Percentiles rank a stretch among this genome's conserved stretches.
These are phyloP conservation scores for Chelonus insularis DNA, from an alignment of 1,140 invertebrate genomes.

Conservation along the genomic window DNA sequence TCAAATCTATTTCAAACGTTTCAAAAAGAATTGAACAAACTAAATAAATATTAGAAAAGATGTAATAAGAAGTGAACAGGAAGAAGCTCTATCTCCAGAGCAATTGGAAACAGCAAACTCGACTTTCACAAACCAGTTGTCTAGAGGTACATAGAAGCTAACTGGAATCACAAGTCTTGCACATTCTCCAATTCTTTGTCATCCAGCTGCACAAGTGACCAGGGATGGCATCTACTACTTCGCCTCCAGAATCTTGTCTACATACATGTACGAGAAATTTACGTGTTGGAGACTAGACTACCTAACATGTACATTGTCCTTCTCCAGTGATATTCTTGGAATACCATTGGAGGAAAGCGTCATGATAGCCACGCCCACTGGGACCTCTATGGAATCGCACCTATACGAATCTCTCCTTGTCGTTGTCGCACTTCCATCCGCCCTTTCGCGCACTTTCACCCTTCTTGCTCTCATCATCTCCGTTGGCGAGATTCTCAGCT, in stretches of 20 bases:
- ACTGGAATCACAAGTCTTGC: too few species aligned
- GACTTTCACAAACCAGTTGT: too few species aligned
- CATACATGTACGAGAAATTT: conserved; percentile 2
- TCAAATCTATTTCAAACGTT: too few species aligned
- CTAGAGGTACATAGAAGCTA: too few species aligned
- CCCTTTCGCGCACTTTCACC: conserved; percentile 26
- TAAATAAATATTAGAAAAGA: too few species aligned
- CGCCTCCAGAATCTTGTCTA: neutral
- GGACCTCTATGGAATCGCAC: conserved; percentile 50
- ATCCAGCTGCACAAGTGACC: conserved; percentile 23
- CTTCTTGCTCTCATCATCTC: conserved; percentile 10
- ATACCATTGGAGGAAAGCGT: conserved; percentile 56
- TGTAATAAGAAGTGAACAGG: too few species aligned
- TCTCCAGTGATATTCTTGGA: conserved; percentile 48
- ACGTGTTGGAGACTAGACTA: conserved; percentile 15
- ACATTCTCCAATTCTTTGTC: conserved; percentile 34
- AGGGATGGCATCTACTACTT: conserved; percentile 2
- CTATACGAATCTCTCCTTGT: conserved; percentile 37
- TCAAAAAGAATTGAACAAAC: too few species aligned
- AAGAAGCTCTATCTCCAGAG: too few species aligned
- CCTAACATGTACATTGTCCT: conserved; percentile 53
- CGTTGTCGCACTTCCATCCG: conserved; percentile 16
- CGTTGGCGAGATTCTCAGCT: too few species aligned
- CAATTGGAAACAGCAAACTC: too few species aligned
- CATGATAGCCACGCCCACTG: conserved; percentile 54